These are phyloP conservation scores for Hypanus sabinus DNA, from an alignment of 2,113 vertebrate species.

Conservation along the genomic window DNA sequence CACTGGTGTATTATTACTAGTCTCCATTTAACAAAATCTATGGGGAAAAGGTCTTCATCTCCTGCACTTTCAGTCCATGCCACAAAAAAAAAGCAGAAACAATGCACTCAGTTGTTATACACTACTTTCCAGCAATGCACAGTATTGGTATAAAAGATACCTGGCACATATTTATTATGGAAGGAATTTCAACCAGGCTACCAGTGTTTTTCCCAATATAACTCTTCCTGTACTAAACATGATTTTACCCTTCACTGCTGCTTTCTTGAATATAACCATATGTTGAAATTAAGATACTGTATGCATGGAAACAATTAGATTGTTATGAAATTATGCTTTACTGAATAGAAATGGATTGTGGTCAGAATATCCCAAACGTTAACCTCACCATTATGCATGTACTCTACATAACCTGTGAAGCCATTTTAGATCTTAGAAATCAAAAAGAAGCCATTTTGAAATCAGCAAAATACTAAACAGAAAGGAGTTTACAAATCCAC, in stretches of 20 bases:
- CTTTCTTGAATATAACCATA: not conserved
- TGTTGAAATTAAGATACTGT: not conserved
- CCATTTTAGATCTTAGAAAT: not conserved
- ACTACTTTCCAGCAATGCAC: not conserved
- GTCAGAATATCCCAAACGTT: not conserved
- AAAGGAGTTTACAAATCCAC: not conserved
- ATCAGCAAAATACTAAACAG: not conserved
- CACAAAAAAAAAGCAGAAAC: not conserved
- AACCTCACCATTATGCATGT: not conserved
- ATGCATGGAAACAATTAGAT: not conserved
- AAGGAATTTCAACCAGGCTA: not conserved
- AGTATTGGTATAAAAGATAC: not conserved
- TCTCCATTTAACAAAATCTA: not conserved
- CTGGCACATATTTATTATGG: not conserved
- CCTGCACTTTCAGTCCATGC: not conserved
- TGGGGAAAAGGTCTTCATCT: not conserved
- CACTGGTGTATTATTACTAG: not conserved
- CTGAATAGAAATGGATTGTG: not conserved
- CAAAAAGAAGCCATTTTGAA: slow-evolving; percentile 4
- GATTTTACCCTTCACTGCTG: not conserved
- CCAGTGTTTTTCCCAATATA: not conserved
- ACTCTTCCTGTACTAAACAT: not conserved
- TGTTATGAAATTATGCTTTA: not conserved
- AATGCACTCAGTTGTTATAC: not conserved
- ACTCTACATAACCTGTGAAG: not conserved